Evolutionary conservation across 2,888 invertebrate genomes (phyloP), one percentile per base, ranked within the genome.

Genomic region (Heteropelma amictum): DNA sequence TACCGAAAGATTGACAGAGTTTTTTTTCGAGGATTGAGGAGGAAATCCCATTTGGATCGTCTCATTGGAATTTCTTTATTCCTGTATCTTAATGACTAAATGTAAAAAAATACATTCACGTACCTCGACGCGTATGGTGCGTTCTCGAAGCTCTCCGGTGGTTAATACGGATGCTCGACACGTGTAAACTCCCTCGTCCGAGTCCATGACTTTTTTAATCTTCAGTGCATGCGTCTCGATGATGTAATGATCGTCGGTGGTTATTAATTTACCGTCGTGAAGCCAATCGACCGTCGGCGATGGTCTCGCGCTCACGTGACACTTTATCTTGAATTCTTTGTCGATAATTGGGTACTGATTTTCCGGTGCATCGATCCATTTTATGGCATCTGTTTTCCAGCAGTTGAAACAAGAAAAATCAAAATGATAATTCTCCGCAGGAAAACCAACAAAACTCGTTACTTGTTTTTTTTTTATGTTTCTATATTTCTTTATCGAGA

Each of bases 261-360:
- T 90, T 72, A 96, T 93, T 75, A 92, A 90, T 82, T 93, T 92
- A 33, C 94, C 94, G 87, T 96, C 94, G 88, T 94, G 94, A 78
- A 94, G 92, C 96, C 97, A 97, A 86, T 95, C 95, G 8, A 97
- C 93, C n/a, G 93, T 92, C 0, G 97, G 96, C 30, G 95, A 91
- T 8, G 97, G 97, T 87, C 94, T 94, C 0, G 97, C 97, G 72
- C 93, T 93, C 0, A 97, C 97, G 88, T 94, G 93, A 86, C 97
- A 97, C 89, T 93, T 93, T 14, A 97, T 93, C 87, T 92, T 92
- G 86, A 93, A 95, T 83, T 95, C 93, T 79, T 92, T 91, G 26
- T 95, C 94, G 65, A 95, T 92, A 21, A 94, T 94, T 0, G 97
- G 95, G 84, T 92, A 95, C 88, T 97, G 97, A 84, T 94, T 93